Base-by-base conservation (phyloP, 2,888 invertebrate genomes). In the Agelastica alni region DNA sequence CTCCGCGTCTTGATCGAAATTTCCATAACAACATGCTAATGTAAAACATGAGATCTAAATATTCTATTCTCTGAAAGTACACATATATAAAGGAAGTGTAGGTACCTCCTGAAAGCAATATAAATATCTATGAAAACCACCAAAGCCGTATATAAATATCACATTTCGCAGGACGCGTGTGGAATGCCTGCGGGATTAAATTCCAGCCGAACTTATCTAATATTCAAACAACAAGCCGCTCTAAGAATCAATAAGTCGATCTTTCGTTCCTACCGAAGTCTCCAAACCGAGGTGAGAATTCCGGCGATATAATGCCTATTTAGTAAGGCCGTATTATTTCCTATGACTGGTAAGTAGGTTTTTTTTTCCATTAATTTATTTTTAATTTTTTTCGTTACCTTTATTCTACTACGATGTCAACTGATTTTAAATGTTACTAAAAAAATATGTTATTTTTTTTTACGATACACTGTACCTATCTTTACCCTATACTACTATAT, bases 211-310 rank as follows among this genome's bases (percentile, higher is more conserved):
- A 66, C 67, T 67, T 70, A 70, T 71, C 70, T 70, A 70, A 71
- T 71, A 71, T 71, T 71, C 70, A 71, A 71, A 71, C 69, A 71
- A 70, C 69, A 70, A 70, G 64, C n/a, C 66, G 66, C 68, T 62
- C 56, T 41, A 59, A 65, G 68, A 70, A 71, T 71, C 71, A 69
- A 71, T 71, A 70, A 69, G 70, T 60, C 67, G 66, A 66, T 68
- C 55, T n/a, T 5, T 34, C 16, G 14, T 16, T 34, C 53, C 36
- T 53, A 49, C 44, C 17, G 28, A 37, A 18, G 51, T 45, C 51
- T 56, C 16, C 9, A 34, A 34, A 49, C 53, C 53, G 44, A 63
- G 59, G 61, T 58, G 61, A 51, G 59, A 62, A 56, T 43, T 45
- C 31, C 17, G 30, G 26, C 34, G 16, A 14, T 22, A 2, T 12